Evolutionary conservation across 2,888 invertebrate genomes (phyloP), one percentile per base, ranked within the genome.

Genomic region (Spicauda simplicius): DNA sequence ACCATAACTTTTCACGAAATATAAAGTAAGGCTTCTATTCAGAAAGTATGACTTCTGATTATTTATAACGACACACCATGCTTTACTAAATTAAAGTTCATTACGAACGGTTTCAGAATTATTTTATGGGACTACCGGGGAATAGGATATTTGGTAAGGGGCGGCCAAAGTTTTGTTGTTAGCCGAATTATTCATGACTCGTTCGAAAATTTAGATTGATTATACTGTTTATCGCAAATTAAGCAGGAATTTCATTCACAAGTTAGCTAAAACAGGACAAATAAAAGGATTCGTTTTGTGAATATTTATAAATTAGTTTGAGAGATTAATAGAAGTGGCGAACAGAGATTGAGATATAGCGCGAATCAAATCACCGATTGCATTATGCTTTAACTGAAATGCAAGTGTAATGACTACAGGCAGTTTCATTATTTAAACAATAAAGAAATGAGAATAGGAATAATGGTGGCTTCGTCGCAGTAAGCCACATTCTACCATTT

Each of bases 141-240:
- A 50, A 59, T 30, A 37, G 68, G 59, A 64, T 64, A 18, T 25
- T 25, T 66, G 62, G 64, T 53, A 63, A 69, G 69, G 70, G 73
- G 69, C 73, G 75, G 71, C 68, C 74, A 71, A 81, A 85, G 73
- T 77, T 78, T 79, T 78, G 77, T 81, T 83, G 81, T 81, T 78
- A 73, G 56, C 70, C 73, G 81, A 86, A 87, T 87, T 87, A 88
- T 88, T 88, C 86, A 87, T 87, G 87, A 84, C 80, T 82, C 78
- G 79, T 81, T 79, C 72, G 74, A 76, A 80, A 83, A 80, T 82
- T 81, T 77, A 86, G 82, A 88, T 87, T 86, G 87, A 86, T 87
- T 85, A 85, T 81, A 81, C 81, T 84, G 83, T 85, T 86, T 84
- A 83, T 78, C 75, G 77, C 73, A 80, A 85, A 85, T 85, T 81